These are phyloP conservation scores for Rhorus exstirpatorius DNA, from an alignment of 2,888 invertebrate species.

Conservation along the genomic window DNA sequence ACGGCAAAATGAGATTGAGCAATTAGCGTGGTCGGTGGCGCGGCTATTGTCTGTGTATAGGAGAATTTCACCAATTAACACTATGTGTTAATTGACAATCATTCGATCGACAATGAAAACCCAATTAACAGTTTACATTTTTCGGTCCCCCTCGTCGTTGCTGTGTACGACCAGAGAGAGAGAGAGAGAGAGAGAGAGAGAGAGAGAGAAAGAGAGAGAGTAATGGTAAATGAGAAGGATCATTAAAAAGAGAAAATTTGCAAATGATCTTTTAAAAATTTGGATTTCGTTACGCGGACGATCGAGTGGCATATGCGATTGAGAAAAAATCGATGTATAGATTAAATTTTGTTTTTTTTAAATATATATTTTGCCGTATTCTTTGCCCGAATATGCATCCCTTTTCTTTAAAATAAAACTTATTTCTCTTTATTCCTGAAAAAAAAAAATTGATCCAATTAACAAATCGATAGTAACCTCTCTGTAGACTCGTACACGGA, in stretches of 20 bases:
- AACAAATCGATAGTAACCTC: too few species aligned
- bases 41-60: slow-evolving; percentile 6
- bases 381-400: too few species aligned
- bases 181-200: background rate
- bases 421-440: too few species aligned
- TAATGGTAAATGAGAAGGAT: slow-evolving; percentile 5
- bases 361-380: too few species aligned
- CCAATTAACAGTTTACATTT: slow-evolving; percentile 59
- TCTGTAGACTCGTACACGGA: background rate
- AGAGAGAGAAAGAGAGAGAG: background rate
- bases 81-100: slow-evolving; percentile 56
- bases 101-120: slow-evolving; percentile 55
- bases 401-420: too few species aligned
- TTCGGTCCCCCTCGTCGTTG: slow-evolving; percentile 16
- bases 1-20: slow-evolving; percentile 31
- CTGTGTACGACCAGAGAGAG: background rate
- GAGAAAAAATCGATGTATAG: slow-evolving; percentile 20
- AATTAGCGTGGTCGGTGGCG: slow-evolving; percentile 38
- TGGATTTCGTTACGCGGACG: slow-evolving; percentile 44
- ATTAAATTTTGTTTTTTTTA: slow-evolving; percentile 3
- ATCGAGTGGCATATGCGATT: slow-evolving; percentile 2
- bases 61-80: slow-evolving; percentile 41
- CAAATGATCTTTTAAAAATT: slow-evolving; percentile 18
- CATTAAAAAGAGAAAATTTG: background rate
- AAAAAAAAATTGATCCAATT: too few species aligned